These are phyloP conservation scores for Lonchura striata DNA, from an alignment of 2,113 vertebrate genomes.

Conservation along the genomic window DNA sequence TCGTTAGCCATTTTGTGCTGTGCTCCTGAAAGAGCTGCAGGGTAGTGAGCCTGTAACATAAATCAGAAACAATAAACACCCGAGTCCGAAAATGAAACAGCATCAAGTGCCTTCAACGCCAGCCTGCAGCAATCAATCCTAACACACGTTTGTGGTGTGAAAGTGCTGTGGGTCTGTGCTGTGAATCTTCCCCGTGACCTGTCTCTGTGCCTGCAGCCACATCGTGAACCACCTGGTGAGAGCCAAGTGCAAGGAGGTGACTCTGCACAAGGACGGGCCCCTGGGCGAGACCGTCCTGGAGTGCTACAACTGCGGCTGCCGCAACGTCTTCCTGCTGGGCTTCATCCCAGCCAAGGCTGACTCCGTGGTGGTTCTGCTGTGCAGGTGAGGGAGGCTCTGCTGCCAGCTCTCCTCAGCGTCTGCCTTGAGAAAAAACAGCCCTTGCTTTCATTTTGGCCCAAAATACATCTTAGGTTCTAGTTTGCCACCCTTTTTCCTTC, in stretches of 20 bases:
- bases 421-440: background rate
- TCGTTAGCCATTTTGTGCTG: too few species aligned
- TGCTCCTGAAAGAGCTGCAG: too few species aligned
- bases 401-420: background rate
- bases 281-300: conserved; percentile 96
- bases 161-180: too few species aligned
- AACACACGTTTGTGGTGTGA: background rate
- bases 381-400: conserved; percentile 80
- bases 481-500: background rate
- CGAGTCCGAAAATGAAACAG: too few species aligned
- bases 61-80: too few species aligned
- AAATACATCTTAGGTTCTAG: fast-evolving
- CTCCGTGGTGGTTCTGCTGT: conserved; percentile 94
- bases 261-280: conserved; percentile 95
- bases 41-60: too few species aligned
- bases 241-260: conserved; percentile 98
- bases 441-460: background rate
- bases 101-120: too few species aligned
- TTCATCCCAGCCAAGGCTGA: conserved; percentile 98
- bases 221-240: conserved; percentile 98
- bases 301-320: conserved; percentile 97
- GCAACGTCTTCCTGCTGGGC: conserved; percentile 96
- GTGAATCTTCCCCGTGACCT: too few species aligned
- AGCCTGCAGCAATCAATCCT: too few species aligned
- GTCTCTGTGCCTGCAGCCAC: conserved; percentile 90